Evolutionary conservation across 2,888 invertebrate genomes (phyloP).

Genomic region (Formica aserva): DNA sequence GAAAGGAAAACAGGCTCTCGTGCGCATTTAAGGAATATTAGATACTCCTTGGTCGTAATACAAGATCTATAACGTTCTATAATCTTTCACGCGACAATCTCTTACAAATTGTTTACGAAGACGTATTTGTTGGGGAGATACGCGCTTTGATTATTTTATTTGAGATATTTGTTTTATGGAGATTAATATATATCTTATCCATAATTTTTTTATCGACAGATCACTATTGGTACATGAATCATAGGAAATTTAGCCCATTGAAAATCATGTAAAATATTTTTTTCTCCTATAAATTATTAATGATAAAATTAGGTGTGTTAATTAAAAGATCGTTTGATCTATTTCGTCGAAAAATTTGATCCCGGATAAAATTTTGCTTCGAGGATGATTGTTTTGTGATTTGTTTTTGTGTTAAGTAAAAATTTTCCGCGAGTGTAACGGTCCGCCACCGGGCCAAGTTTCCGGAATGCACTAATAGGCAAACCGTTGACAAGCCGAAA

Average conservation of each 20-base stretch:
- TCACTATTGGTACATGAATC: not conserved
- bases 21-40: slow-evolving; percentile 32
- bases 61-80: not conserved
- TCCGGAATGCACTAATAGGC: slow-evolving; percentile 16
- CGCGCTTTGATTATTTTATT: not conserved
- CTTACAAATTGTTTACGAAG: not conserved
- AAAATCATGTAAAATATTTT: not conserved
- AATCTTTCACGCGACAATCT: not conserved
- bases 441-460: slow-evolving; percentile 21
- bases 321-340: not conserved
- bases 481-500: too few relatives aligned
- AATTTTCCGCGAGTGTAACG: not conserved
- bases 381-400: not conserved
- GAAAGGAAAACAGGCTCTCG: not conserved
- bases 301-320: not conserved
- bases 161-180: not conserved
- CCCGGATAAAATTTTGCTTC: not conserved
- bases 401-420: not conserved
- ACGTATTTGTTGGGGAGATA: not conserved
- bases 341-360: not conserved
- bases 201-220: not conserved
- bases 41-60: not conserved
- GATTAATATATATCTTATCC: not conserved
- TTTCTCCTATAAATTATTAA: not conserved
- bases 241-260: not conserved